phyloP scores from a whole-genome alignment of 2,888 invertebrate genomes.

The Tenthredo livida region DNA sequence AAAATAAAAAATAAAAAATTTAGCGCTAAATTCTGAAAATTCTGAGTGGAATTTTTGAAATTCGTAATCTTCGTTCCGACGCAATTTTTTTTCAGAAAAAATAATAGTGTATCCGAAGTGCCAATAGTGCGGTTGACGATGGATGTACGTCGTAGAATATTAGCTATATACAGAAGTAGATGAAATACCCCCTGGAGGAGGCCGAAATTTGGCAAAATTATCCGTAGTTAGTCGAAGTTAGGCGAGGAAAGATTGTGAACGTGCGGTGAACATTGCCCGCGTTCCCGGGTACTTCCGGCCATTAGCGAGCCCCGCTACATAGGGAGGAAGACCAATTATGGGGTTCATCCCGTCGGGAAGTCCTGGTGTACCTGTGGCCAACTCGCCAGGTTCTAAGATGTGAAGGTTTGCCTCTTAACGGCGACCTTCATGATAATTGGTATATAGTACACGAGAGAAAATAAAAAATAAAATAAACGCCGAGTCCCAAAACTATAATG shows the following conservation, averaged over 20 bases:
- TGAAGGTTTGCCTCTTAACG: constrained; percentile 4
- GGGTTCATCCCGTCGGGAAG: constrained; percentile 46
- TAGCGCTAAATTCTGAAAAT: background rate
- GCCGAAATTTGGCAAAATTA: constrained; percentile 25
- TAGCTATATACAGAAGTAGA: background rate
- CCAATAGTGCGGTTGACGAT: background rate
- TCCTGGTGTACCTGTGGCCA: constrained; percentile 15
- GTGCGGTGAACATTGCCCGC: constrained; percentile 27
- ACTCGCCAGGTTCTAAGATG: background rate
- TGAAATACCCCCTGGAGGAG: background rate
- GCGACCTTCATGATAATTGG: constrained; percentile 20
- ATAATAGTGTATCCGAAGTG: background rate
- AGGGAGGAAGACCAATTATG: constrained; percentile 46
- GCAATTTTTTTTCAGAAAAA: background rate
- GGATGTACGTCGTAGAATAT: background rate
- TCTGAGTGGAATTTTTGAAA: background rate
- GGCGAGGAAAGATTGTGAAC: constrained; percentile 25
- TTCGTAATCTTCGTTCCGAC: background rate
- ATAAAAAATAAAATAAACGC: background rate
- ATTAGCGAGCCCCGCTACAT: constrained; percentile 30
- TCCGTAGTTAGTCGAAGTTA: constrained; percentile 14
- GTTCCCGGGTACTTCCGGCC: constrained; percentile 47
- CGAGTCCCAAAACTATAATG: background rate
- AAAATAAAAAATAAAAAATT: background rate
- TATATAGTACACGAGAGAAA: background rate